A percentile compares a stretch with the other conserved stretches of the same genome.
Conservation (phyloP, 2,888 invertebrate genomes). For the Metopia argyrocephala region DNA sequence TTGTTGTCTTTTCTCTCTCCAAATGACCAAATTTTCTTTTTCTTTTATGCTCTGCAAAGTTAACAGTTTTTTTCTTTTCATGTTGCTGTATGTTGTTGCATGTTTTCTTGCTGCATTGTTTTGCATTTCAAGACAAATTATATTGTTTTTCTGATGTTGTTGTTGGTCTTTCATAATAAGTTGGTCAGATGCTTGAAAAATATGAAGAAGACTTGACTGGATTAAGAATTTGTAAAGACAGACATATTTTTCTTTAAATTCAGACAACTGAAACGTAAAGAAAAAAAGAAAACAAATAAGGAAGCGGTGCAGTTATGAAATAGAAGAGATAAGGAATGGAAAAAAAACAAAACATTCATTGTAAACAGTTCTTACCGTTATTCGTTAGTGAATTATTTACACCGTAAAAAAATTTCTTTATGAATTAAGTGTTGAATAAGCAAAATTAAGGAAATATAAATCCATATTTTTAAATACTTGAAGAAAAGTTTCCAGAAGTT, state of each 20-base stretch:
- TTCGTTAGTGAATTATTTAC: background rate
- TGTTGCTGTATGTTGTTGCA: slow-evolving; percentile 25
- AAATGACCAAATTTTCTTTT: slow-evolving; percentile 50
- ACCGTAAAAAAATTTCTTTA: slow-evolving; percentile 11
- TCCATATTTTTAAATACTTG: no score
- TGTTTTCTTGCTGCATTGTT: slow-evolving; percentile 39
- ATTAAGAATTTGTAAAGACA: background rate
- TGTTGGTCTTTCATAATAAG: slow-evolving; percentile 31
- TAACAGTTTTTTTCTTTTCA: slow-evolving; percentile 35
- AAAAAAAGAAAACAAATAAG: slow-evolving; percentile 27
- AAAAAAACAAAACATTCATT: slow-evolving; percentile 3
- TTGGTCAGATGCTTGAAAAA: slow-evolving; percentile 42
- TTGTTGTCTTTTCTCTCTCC: slow-evolving; percentile 41
- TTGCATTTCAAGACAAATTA: background rate
- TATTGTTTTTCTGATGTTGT: slow-evolving; percentile 3
- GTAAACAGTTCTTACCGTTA: slow-evolving; percentile 42
- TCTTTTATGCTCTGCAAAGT: slow-evolving; percentile 41
- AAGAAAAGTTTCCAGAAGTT: background rate
- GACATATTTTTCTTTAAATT: slow-evolving; percentile 4
- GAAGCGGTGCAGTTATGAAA: slow-evolving; percentile 6
- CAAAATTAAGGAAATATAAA: no score
- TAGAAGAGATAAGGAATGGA: background rate
- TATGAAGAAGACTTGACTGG: slow-evolving; percentile 4
- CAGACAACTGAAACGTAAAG: slow-evolving; percentile 2
- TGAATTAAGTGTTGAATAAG: background rate